Percentiles rank a stretch among this genome's conserved stretches.
Conservation (phyloP, 2,113 vertebrate species). For the Rhynchopsitta pachyrhyncha region DNA sequence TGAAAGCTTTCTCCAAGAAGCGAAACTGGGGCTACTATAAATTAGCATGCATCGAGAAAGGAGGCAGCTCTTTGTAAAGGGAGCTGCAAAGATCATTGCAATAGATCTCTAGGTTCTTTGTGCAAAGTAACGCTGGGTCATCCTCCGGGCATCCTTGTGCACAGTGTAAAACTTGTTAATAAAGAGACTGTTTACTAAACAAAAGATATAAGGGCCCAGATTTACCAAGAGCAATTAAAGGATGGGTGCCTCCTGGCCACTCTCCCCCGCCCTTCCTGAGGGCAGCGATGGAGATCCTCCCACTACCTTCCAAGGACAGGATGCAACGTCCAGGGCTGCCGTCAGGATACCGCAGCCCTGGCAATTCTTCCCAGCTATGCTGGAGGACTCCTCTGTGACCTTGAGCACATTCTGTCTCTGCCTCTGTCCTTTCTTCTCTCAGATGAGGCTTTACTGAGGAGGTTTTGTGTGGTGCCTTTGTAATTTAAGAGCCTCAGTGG, state of each 20-base stretch:
- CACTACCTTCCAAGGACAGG: not conserved
- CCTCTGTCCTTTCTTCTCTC: not conserved
- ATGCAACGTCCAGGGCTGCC: not conserved
- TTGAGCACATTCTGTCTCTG: not conserved
- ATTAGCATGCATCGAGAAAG: not conserved
- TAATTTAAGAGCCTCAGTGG: not conserved
- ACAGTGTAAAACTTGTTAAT: not conserved
- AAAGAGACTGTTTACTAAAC: not conserved
- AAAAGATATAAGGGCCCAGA: accelerated
- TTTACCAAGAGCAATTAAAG: not conserved
- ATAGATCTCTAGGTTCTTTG: not conserved
- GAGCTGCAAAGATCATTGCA: not conserved
- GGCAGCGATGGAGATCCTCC: not conserved
- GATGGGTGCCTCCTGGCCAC: not conserved
- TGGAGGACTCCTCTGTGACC: not conserved
- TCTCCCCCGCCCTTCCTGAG: not conserved
- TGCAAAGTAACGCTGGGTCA: not conserved
- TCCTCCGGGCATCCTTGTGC: not conserved
- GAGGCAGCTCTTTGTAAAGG: not conserved
- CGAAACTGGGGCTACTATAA: not conserved
- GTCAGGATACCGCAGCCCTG: not conserved
- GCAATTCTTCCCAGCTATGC: not conserved
- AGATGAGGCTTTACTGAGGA: not conserved
- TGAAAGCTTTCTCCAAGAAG: not conserved
- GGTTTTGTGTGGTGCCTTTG: not conserved